These are phyloP conservation scores for Hephaestus fuliginosus DNA, from an alignment of 2,797 vertebrate species.

Conservation along the genomic window DNA sequence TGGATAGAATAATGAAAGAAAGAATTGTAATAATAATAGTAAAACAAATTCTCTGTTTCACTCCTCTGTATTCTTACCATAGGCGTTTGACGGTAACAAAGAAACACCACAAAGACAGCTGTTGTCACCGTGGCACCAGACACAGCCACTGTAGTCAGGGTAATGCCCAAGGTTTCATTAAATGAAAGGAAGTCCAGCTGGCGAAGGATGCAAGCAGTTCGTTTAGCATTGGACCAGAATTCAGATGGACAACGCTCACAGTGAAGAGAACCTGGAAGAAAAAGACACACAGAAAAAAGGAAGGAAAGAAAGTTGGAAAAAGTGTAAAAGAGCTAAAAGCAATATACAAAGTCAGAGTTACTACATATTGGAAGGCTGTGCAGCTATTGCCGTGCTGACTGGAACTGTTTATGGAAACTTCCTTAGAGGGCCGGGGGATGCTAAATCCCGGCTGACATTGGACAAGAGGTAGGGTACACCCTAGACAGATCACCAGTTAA, in stretches of 20 bases:
- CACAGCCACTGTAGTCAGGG: constrained; percentile 76
- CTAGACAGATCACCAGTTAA: no score
- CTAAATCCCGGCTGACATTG: no score
- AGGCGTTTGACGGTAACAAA: constrained; percentile 80
- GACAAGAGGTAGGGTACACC: no score
- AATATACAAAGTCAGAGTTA: not conserved
- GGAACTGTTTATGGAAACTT: not conserved
- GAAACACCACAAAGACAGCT: constrained; percentile 80
- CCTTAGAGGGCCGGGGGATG: no score
- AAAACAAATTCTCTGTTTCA: not conserved
- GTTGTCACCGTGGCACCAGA: constrained; percentile 75
- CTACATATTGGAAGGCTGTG: not conserved
- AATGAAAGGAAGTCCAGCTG: constrained; percentile 84
- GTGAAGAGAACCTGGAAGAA: constrained; percentile 70
- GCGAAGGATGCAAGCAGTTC: constrained; percentile 77
- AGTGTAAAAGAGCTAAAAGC: not conserved
- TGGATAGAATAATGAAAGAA: no score
- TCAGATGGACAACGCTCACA: constrained; percentile 82
- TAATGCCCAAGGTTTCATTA: constrained; percentile 82
- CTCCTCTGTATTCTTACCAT: constrained; percentile 71
- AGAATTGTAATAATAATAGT: no score
- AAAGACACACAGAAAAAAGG: not conserved
- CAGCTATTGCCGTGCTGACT: not conserved
- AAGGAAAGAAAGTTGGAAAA: not conserved
- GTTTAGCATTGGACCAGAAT: constrained; percentile 80